Base-by-base conservation (phyloP, 2,888 invertebrate species). In the Eilema caniola region DNA sequence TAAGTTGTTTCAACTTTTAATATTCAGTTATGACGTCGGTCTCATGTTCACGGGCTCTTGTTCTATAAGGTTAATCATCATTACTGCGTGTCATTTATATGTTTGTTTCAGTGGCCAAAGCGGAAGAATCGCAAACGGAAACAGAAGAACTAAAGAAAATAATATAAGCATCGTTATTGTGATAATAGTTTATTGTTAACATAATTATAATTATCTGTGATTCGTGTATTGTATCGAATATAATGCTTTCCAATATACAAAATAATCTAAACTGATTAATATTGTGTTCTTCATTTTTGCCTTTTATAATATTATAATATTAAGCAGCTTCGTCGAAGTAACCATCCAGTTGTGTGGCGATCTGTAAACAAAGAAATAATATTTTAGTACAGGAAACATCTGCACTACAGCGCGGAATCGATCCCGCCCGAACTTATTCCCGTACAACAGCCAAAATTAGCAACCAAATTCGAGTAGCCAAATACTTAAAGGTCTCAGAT, bases 281-380 rank as follows among this genome's bases (percentile, higher is more conserved):
- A 12, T 11, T 24, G 23, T 57, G 23, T 56, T 23, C 12, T 59
- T 59, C 25, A 57, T 57, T 24, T 24, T 14, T 59, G 12, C 24
- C 24, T 59, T 25, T 59, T 24, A 14, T 11, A 59, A 24, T 59
- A 59, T 16, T 16, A 25, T 25, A 63, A 11, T 3, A 37, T 80
- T 96, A 98, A 41, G 97, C 97, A 62, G 98, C 97, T 79, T 98
- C 98, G 94, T 99, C 99, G 91, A 99, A 99, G 87, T 99, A 98
- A 73, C 98, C 97, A 87, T 98, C 98, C 65, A 99, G 96, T 87
- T 98, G 96, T 0, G 97, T 96, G 2, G 97, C 97, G 11, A 99
- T 97, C 95, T 95, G 90, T 24, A 74, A 74, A 86, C 86, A 67
- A 70, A 73, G 31, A 56, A 31, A 59, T 61, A n/a, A 8, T 25